Percentiles rank a stretch among this genome's conserved stretches.
Evolutionary conservation across 2,113 vertebrate species (phyloP).

Genomic region (Asarcornis scutulata): DNA sequence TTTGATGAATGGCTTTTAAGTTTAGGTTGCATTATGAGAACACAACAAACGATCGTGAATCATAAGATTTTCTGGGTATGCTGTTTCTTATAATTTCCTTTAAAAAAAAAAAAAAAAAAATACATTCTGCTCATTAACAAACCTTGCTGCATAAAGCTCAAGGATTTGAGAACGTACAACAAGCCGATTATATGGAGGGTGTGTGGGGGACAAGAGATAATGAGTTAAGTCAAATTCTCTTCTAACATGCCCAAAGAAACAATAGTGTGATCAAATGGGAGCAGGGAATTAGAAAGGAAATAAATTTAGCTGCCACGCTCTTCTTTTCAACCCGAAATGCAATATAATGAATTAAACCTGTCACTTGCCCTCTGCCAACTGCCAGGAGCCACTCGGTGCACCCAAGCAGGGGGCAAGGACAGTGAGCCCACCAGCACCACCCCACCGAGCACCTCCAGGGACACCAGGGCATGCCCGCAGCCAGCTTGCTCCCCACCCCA

Average conservation of each 20-base stretch:
- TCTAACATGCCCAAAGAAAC: background rate
- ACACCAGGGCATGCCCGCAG: too few species aligned
- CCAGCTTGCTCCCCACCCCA: background rate
- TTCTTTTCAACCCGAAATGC: background rate
- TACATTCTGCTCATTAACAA: conserved; percentile 53
- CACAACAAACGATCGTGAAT: conserved; percentile 84
- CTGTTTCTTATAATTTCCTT: conserved; percentile 53
- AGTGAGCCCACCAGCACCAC: background rate
- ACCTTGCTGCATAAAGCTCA: background rate
- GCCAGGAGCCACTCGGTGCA: background rate
- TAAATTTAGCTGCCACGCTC: background rate
- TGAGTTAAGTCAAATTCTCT: background rate
- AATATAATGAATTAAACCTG: background rate
- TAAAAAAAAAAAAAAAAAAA: conserved; percentile 1
- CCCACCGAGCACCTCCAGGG: too few species aligned
- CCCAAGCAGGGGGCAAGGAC: background rate
- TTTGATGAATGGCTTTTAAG: conserved; percentile 76
- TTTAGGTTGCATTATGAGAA: conserved; percentile 81
- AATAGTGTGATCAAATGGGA: background rate
- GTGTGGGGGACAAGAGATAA: background rate
- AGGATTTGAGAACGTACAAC: background rate
- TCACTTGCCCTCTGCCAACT: background rate
- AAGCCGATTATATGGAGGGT: background rate
- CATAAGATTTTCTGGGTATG: conserved; percentile 77
- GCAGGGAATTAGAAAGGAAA: background rate